Base-by-base conservation (phyloP, 2,888 invertebrate genomes). In the Lutraria lutraria region DNA sequence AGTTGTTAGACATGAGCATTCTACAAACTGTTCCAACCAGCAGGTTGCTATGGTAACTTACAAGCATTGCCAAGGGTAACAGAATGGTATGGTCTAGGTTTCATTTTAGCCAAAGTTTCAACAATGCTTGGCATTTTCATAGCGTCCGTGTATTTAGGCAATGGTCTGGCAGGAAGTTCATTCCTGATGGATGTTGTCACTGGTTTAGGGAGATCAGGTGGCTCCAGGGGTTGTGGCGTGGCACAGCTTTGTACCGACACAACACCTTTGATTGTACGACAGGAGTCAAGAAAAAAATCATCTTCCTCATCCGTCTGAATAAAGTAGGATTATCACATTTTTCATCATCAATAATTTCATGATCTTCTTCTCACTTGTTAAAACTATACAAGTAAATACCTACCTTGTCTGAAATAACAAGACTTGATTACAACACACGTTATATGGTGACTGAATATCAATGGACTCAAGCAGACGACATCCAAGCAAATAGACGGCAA, bases 51-150 rank as follows among this genome's bases (percentile, higher is more conserved):
- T 81, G 81, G 53, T 52, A 79, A 90, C 92, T 92, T 89, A 92
- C 92, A 91, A 52, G 89, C 92, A 53, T 88, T 92, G n/a, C 92
- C 91, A 16, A 90, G 83, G n/a, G 92, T 91, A 31, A 91, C 90
- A 63, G 90, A 91, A 63, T 92, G 90, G 82, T 87, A 90, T 21
- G 92, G 85, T 79, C 90, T 88, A 34, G 93, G 93, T 56, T 92
- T 90, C 82, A 94, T 86, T 86, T 89, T 90, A 31, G 93, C 90
- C 80, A 94, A 85, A 19, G 94, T 93, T 85, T 94, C 94, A 15
- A 91, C 92, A 63, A 94, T 92, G 15, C 93, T 92, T 29, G 94
- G 94, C 90, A 93, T 91, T 89, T 89, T 90, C 89, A 92, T 89
- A 60, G 89, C 89, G 34, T 92, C 92, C 6, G 89, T 84, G 54